These are phyloP conservation scores for Promerops cafer DNA, from an alignment of 2,113 vertebrate species.

Conservation along the genomic window DNA sequence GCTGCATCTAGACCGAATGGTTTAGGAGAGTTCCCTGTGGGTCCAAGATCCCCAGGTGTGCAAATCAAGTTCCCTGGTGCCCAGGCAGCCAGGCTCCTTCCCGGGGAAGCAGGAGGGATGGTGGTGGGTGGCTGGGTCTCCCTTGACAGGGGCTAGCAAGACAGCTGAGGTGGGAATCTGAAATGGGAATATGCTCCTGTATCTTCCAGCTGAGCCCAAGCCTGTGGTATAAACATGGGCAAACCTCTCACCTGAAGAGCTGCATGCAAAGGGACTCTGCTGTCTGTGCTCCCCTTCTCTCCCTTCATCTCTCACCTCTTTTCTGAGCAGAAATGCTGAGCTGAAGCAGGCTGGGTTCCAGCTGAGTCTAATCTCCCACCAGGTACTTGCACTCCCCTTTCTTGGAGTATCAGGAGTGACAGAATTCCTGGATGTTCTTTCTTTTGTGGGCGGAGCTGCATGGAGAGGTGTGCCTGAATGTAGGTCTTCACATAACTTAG, in stretches of 20 bases:
- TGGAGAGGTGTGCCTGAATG: background rate
- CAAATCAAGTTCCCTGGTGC: background rate
- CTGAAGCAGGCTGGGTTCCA: background rate
- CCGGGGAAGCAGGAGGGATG: accelerated
- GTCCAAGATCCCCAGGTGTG: accelerated
- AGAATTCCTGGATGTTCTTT: background rate
- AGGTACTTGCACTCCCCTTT: background rate
- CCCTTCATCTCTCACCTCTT: background rate
- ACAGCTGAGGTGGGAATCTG: background rate
- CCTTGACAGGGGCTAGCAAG: background rate
- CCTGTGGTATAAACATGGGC: background rate
- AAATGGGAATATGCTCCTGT: background rate
- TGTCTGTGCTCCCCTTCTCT: background rate
- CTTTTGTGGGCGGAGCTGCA: background rate
- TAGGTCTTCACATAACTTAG: background rate
- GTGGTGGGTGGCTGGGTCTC: background rate
- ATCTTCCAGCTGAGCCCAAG: background rate
- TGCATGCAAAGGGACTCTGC: background rate
- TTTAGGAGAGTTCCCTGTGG: background rate
- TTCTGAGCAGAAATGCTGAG: background rate
- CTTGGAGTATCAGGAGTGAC: background rate
- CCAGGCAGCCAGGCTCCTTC: background rate
- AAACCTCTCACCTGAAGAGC: background rate
- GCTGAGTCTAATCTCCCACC: background rate
- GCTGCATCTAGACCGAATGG: background rate